phyloP scores from a whole-genome alignment of 2,888 invertebrate genomes.

The Luffia ferchaultella region DNA sequence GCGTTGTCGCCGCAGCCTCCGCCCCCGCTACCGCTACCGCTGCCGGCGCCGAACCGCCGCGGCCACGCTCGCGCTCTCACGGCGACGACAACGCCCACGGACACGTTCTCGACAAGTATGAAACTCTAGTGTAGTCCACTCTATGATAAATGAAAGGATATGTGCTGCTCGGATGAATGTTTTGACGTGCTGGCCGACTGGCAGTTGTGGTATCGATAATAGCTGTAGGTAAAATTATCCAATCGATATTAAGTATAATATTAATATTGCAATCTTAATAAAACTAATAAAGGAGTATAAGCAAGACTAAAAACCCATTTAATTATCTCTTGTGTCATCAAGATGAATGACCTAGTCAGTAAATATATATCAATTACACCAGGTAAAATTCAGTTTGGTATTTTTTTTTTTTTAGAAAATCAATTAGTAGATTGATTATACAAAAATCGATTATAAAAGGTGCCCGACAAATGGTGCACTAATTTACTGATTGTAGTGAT shows the following conservation, averaged over 20 bases:
- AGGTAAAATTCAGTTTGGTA: too few relatives aligned
- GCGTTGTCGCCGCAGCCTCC: conserved; percentile 26
- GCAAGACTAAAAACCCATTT: neutral
- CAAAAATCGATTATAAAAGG: too few relatives aligned
- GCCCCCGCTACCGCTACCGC: conserved; percentile 20
- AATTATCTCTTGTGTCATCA: neutral
- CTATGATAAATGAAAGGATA: conserved; percentile 9
- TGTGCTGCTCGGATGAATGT: too few relatives aligned
- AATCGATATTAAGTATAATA: neutral
- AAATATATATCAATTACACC: neutral
- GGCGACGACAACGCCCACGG: conserved; percentile 39
- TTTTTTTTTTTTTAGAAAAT: too few relatives aligned
- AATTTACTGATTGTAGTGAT: too few relatives aligned
- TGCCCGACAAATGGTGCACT: too few relatives aligned
- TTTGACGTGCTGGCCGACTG: too few relatives aligned
- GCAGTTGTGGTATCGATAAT: too few relatives aligned
- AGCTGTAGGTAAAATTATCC: too few relatives aligned
- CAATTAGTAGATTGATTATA: too few relatives aligned
- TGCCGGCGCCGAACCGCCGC: conserved; percentile 25
- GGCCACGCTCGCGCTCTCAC: conserved; percentile 47
- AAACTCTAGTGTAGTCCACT: conserved; percentile 59
- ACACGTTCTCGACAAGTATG: conserved; percentile 59
- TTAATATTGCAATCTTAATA: neutral
- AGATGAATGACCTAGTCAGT: neutral
- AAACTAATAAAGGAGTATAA: neutral